These are phyloP conservation scores for Polyergus mexicanus DNA, from an alignment of 1,140 invertebrate species.

Conservation along the genomic window DNA sequence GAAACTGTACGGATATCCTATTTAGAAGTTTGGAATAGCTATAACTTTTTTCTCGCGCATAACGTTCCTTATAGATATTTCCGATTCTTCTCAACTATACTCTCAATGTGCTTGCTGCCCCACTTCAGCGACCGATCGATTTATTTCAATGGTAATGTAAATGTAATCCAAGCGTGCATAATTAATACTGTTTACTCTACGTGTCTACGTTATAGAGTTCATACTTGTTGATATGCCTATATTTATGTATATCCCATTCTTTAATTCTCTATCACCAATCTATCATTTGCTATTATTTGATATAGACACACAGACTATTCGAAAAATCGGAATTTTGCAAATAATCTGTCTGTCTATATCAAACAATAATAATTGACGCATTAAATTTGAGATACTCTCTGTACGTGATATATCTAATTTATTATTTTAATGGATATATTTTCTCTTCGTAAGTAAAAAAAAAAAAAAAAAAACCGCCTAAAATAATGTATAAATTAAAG, in stretches of 20 bases:
- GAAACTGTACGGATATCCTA: constrained; percentile 25
- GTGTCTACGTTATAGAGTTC: not conserved
- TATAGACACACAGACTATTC: not conserved
- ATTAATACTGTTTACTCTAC: constrained; percentile 14
- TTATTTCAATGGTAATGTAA: constrained; percentile 40
- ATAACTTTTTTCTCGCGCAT: constrained; percentile 34
- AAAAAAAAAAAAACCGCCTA: too few species aligned
- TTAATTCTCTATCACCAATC: not conserved
- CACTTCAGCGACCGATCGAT: constrained; percentile 22
- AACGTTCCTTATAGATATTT: constrained; percentile 32
- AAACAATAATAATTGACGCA: not conserved
- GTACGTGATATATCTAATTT: not conserved
- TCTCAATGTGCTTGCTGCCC: not conserved
- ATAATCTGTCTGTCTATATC: too few species aligned
- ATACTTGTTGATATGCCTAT: constrained; percentile 44
- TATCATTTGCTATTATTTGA: not conserved
- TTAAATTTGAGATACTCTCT: not conserved
- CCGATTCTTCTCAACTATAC: constrained; percentile 18
- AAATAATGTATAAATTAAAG: not conserved
- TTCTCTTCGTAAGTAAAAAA: not conserved
- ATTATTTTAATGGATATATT: not conserved
- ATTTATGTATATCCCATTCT: not conserved
- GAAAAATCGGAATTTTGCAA: not conserved
- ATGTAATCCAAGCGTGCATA: constrained; percentile 49
- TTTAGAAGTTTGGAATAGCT: constrained; percentile 39